These are phyloP conservation scores for Tolypeutes matacus DNA, from an alignment of 2,797 vertebrate species.

Conservation along the genomic window DNA sequence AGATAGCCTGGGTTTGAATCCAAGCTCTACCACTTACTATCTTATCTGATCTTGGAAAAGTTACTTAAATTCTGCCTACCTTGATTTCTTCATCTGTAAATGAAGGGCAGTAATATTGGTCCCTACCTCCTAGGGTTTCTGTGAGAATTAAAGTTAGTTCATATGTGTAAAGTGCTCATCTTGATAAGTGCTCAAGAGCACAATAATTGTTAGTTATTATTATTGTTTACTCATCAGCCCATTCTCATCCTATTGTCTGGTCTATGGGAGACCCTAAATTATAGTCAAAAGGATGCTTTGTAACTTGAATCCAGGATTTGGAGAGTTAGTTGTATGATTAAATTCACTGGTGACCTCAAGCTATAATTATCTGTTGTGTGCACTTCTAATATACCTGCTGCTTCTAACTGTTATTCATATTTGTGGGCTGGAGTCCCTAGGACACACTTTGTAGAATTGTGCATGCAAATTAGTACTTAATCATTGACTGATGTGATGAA, in stretches of 20 bases:
- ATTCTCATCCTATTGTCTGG: conserved; percentile 27
- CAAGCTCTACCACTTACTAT: background rate
- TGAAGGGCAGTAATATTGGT: background rate
- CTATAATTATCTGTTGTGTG: conserved; percentile 8
- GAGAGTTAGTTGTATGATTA: conserved; percentile 22
- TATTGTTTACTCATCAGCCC: background rate
- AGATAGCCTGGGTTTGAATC: conserved; percentile 31
- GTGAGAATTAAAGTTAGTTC: conserved; percentile 42
- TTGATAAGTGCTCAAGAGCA: background rate
- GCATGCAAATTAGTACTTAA: conserved; percentile 68
- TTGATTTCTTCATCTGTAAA: background rate
- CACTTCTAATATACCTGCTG: background rate
- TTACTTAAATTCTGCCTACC: conserved; percentile 42
- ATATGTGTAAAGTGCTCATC: background rate
- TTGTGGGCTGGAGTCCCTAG: conserved; percentile 55
- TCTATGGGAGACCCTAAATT: background rate
- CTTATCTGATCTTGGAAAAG: background rate
- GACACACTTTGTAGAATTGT: conserved; percentile 44
- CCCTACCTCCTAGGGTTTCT: background rate
- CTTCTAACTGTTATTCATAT: conserved; percentile 44
- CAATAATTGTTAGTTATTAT: conserved; percentile 19
- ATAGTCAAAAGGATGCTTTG: background rate
- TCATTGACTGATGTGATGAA: conserved; percentile 71
- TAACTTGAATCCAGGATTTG: conserved; percentile 30
- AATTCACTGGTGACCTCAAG: background rate